A percentile compares a stretch with the other conserved stretches of the same genome.
Evolutionary conservation across 2,888 invertebrate genomes (phyloP).

Genomic region (Seladonia tumulorum): DNA sequence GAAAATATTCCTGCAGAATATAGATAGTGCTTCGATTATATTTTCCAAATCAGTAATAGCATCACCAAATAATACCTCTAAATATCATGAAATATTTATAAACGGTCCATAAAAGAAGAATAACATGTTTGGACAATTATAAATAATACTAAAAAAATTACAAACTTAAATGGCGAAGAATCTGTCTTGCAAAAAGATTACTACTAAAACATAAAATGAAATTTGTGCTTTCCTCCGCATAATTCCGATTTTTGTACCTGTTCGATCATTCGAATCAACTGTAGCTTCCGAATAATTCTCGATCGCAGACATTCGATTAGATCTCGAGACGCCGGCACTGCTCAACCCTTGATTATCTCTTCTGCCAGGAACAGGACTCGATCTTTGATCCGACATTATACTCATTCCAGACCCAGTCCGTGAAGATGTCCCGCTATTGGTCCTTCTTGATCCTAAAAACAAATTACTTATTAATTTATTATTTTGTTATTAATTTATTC

Average conservation of each 20-base stretch:
- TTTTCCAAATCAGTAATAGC: background rate
- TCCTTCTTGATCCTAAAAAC: slow-evolving; percentile 85
- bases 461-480: background rate
- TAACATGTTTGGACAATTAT: background rate
- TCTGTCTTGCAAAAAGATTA: background rate
- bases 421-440: slow-evolving; percentile 86
- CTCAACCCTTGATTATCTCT: slow-evolving; percentile 73
- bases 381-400: slow-evolving; percentile 84
- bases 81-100: background rate
- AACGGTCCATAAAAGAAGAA: background rate
- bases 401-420: slow-evolving; percentile 86
- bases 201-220: background rate
- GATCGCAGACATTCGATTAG: slow-evolving; percentile 65
- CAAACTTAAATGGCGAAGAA: background rate
- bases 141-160: background rate
- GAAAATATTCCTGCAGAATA: background rate
- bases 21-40: background rate
- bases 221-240: no score
- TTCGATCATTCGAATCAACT: slow-evolving; percentile 67
- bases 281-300: slow-evolving; percentile 74
- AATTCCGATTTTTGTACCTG: slow-evolving; percentile 49
- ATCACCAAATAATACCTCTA: background rate
- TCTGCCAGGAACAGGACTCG: slow-evolving; percentile 76
- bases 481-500: background rate
- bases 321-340: slow-evolving; percentile 66